Base-by-base conservation (phyloP, 2,888 invertebrate genomes). In the Drosophila yooni region DNA sequence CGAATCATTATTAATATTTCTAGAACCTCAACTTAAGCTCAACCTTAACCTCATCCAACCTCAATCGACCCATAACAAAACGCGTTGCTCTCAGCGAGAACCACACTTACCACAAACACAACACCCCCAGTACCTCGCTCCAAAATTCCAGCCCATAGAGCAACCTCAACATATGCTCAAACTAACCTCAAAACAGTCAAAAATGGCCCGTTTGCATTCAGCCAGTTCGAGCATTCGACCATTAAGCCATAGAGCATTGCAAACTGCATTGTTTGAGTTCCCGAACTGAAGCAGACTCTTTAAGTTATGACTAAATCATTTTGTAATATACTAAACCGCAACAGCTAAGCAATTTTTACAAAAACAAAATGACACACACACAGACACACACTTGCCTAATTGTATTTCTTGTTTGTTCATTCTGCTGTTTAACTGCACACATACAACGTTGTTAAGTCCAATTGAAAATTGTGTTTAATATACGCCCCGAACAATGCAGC, bases 191-290 rank as follows among this genome's bases (percentile, higher is more conserved):
- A 83, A 78, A 54, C 66, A 81, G 71, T 81, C 73, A 56, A 59
- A 81, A 56, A 52, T n/a, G 65, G 56, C 60, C 48, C 40, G 72
- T 61, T 62, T 54, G 62, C 65, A 56, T 64, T 54, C 74, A 71
- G 74, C 69, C 81, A 81, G 70, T 71, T 73, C 51, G 33, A 52
- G 40, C 51, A 66, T 81, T 80, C 61, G 50, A 50, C 54, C 71
- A 79, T 63, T 62, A 56, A 76, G 57, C 63, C 60, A 66, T 64
- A 63, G 56, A 70, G 54, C 40, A 65, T 74, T 83, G 83, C 81
- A 73, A 89, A 82, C 64, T 76, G 67, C 74, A 85, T 85, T 83
- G 76, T 89, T 87, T 88, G 81, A 85, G 87, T 87, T 89, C 83
- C 88, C 63, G 56, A 56, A 87, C 69, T 79, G 25, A 53, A 40